These are phyloP conservation scores for Lagria hirta DNA, from an alignment of 2,888 invertebrate species.

Conservation along the genomic window DNA sequence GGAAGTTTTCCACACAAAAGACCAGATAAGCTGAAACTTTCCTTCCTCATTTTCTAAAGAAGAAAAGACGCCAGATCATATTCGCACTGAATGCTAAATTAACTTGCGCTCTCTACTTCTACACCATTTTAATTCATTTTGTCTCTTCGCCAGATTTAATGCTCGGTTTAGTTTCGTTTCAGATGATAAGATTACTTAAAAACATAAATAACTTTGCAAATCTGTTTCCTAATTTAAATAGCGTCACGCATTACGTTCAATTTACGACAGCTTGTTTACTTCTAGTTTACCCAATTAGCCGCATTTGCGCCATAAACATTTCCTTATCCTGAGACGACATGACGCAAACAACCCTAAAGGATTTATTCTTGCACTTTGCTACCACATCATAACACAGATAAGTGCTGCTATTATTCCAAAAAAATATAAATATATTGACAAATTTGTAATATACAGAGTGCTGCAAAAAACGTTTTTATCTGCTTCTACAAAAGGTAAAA, in stretches of 20 bases:
- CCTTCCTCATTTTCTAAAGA: slow-evolving; percentile 44
- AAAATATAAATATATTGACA: too few species aligned
- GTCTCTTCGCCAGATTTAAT: slow-evolving; percentile 45
- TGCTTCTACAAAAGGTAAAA: too few species aligned
- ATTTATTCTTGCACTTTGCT: too few species aligned
- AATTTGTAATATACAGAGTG: too few species aligned
- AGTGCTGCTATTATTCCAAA: too few species aligned
- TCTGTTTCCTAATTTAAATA: slow-evolving; percentile 44
- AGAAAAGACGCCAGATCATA: slow-evolving; percentile 48
- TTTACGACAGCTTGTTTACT: slow-evolving; percentile 33
- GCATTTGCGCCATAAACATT: slow-evolving; percentile 20
- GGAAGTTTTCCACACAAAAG: slow-evolving; percentile 47
- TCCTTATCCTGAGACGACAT: slow-evolving; percentile 12
- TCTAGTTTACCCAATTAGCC: slow-evolving; percentile 28
- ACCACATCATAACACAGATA: too few species aligned
- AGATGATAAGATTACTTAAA: slow-evolving; percentile 47
- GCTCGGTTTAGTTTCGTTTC: slow-evolving; percentile 46
- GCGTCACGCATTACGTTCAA: slow-evolving; percentile 38
- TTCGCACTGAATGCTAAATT: slow-evolving; percentile 48
- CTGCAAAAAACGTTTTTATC: too few species aligned
- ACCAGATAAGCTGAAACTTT: slow-evolving; percentile 48
- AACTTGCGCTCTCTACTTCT: slow-evolving; percentile 39
- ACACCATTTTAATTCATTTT: slow-evolving; percentile 44
- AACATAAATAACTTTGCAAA: slow-evolving; percentile 47
- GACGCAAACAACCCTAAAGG: slow-evolving; percentile 18